phyloP scores from a whole-genome alignment of 1,140 invertebrate genomes.

The Drosophila elegans region DNA sequence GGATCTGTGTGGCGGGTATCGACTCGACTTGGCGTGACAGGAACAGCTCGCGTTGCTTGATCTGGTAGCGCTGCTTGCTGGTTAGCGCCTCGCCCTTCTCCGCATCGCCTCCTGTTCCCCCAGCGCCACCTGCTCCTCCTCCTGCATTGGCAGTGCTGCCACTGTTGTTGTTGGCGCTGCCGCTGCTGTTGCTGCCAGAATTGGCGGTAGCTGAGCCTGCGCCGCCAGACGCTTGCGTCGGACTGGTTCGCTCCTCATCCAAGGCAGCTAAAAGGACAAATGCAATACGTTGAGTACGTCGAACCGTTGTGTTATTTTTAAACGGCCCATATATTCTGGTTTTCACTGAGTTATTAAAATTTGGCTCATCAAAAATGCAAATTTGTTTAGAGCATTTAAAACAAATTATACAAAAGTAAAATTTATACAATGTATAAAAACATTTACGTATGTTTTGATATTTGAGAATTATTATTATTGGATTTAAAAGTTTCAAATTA shows the following conservation, averaged over 20 bases:
- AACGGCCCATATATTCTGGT: not conserved
- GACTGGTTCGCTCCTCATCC: constrained; percentile 85
- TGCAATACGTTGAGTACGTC: not conserved
- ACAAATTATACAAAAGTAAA: too few relatives aligned
- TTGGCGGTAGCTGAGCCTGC: constrained; percentile 55
- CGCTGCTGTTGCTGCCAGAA: constrained; percentile 48
- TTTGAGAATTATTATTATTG: not conserved
- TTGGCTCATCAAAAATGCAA: too few relatives aligned
- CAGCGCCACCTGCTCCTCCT: constrained; percentile 58
- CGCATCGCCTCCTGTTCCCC: constrained; percentile 51
- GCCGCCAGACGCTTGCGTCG: constrained; percentile 84
- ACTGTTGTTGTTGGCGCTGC: constrained; percentile 45
- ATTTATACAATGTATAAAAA: not conserved
- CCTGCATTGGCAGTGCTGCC: constrained; percentile 61
- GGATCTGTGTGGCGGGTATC: constrained; percentile 98
- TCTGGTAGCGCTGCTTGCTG: constrained; percentile 94
- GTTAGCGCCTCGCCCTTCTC: constrained; percentile 85
- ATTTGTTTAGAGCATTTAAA: too few relatives aligned
- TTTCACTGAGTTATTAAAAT: not conserved
- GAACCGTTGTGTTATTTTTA: not conserved
- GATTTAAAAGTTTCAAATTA: not conserved
- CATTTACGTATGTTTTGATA: not conserved
- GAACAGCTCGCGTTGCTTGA: constrained; percentile 99
- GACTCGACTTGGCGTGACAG: constrained; percentile 99
- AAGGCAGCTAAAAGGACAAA: constrained; percentile 82